Evolutionary conservation across 2,797 vertebrate genomes (phyloP), one percentile per base, ranked within the genome.

Genomic region (Orientallactaga sibirica): DNA sequence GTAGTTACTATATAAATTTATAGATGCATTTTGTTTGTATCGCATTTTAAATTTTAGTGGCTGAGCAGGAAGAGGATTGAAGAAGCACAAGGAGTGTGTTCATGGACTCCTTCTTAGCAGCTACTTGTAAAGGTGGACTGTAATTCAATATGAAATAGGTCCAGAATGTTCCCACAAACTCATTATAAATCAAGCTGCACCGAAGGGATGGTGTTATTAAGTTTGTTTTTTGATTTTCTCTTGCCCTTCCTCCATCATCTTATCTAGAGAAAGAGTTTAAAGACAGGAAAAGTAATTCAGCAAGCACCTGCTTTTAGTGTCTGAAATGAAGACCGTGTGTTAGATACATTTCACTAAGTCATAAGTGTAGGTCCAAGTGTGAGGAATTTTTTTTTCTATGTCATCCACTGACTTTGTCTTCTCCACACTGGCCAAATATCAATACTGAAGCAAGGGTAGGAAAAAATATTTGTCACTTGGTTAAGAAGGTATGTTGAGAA

Each of bases 81-180:
- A 97, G 94, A 84, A 98, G 97, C 97, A 96, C 95, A 77, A 96
- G 96, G 96, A 97, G 96, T 94, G 94, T 97, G 97, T 95, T 97
- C 97, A 97, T 96, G 97, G 98, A 97, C 96, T 97, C 96, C 97
- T 96, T 95, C 97, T 97, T 96, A 97, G 98, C 97, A 98, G 98
- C 96, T 97, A 96, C 97, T 98, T 97, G 97, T 97, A 98, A 98
- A 98, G 97, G 97, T 97, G 97, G 97, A 97, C 98, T 97, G 98
- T 98, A 98, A 98, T 98, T 98, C 98, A 98, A 98, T 97, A 98
- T 98, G 98, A 98, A 98, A 98, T 98, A 98, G 98, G 97, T 97
- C 97, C 98, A 90, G 97, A 97, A 98, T 98, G 98, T 98, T 98
- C 98, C 97, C 97, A 97, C 98, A 98, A 97, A 98, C 97, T 98